Base-by-base conservation (phyloP, 2,797 vertebrate genomes). In the Otolemur crassicaudatus region DNA sequence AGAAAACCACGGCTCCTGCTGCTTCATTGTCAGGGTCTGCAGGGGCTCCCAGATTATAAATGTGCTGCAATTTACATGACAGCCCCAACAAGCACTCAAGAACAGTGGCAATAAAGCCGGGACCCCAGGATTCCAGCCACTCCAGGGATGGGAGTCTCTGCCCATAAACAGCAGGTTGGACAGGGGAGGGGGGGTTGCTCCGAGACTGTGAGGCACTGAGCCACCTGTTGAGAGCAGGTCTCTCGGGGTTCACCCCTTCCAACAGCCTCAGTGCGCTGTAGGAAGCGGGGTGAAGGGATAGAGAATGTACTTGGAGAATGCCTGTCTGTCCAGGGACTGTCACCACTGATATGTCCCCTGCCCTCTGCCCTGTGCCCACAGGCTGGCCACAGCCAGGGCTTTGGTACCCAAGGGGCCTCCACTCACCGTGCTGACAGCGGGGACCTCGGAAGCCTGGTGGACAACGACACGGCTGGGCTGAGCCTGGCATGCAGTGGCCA, bases 391-490 rank as follows among this genome's bases (percentile, higher is more conserved):
- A 29, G 29, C 46, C 49, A 10, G 25, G 2, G 5, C 22, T 65
- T 27, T 13, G 16, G 34, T 75, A 89, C 81, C 61, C 0, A 58
- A 14, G 31, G 7, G 19, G 87, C 37, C 72, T 75, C 13, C 81
- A 98, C 99, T 99, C 97, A 99, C 99, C 99, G 0, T 99, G 99
- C 98, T 99, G 99, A 94, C 99, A 99, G 98, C 98, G 99, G 88
- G 99, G 98, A 1, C 99, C 99, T 14, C 98, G 99, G 98, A 99
- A 99, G 8, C 99, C 99, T 0, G 97, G 75, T 31, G 99, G 98
- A 96, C 99, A 99, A 84, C 96, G 98, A 27, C 99, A 99, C 0
- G 98, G 98, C 98, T 98, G 99, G 0, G 98, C 96, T 7, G 99
- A 98, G 83, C 99, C 98, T 79, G 98, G 98, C 4, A 69, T 40